Conservation (phyloP, 2,113 vertebrate species). For the Haplotaxodon microlepis region DNA sequence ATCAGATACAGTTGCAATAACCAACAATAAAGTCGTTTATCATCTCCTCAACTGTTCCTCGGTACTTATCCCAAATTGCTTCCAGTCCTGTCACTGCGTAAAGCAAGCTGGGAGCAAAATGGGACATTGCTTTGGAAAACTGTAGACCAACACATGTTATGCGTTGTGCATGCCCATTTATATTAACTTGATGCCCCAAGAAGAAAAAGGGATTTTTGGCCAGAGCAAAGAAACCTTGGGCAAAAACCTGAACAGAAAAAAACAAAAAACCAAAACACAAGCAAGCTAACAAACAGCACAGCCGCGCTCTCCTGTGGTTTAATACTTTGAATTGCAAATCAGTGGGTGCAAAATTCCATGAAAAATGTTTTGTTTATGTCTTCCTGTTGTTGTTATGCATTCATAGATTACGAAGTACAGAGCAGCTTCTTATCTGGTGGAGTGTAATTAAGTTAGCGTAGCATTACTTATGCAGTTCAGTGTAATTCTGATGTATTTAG, state of each 20-base stretch:
- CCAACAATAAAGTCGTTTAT: constrained; percentile 46
- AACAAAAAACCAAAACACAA: background rate
- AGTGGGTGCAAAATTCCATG: background rate
- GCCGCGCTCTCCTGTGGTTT: background rate
- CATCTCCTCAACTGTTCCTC: constrained; percentile 32
- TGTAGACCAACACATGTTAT: constrained; percentile 43
- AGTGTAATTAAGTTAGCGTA: background rate
- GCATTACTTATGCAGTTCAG: background rate
- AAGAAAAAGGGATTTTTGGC: background rate
- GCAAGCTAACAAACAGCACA: background rate
- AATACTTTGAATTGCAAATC: background rate
- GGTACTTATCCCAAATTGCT: constrained; percentile 52
- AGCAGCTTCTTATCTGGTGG: background rate
- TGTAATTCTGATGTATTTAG: background rate
- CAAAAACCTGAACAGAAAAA: background rate
- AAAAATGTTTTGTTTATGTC: background rate
- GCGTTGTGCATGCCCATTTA: constrained; percentile 32
- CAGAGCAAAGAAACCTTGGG: background rate
- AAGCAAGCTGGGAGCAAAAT: constrained; percentile 29
- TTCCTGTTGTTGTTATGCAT: background rate
- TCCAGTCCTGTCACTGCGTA: constrained; percentile 51
- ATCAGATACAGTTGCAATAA: constrained; percentile 47
- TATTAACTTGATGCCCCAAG: constrained; percentile 23
- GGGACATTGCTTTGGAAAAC: constrained; percentile 26
- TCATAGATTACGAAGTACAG: background rate